phyloP scores from a whole-genome alignment of 2,797 vertebrate genomes.

The Limnodromus scolopaceus region DNA sequence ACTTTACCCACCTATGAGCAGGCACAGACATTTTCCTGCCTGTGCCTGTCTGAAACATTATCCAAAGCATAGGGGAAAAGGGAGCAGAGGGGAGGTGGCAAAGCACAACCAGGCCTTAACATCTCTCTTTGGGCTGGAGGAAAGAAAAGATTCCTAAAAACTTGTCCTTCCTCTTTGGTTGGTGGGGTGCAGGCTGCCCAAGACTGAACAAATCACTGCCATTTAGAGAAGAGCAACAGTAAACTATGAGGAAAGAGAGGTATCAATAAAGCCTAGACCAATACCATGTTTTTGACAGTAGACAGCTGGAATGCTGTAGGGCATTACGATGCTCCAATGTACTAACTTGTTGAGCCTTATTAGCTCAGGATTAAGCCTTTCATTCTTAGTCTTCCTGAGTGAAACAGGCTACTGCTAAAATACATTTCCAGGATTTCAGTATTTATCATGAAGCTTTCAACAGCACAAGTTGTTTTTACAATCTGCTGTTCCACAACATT shows the following conservation, averaged over 20 bases:
- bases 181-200: not conserved
- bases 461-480: not conserved
- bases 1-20: not conserved
- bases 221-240: not conserved
- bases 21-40: not conserved
- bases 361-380: not conserved
- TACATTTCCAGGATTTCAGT: not conserved
- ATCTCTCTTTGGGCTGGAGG: not conserved
- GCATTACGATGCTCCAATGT: not conserved
- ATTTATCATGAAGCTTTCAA: not conserved
- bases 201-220: not conserved
- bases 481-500: not conserved
- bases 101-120: not conserved
- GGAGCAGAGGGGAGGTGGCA: not conserved
- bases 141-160: not conserved
- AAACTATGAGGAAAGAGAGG: not conserved
- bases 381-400: not conserved
- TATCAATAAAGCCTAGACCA: not conserved
- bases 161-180: not conserved
- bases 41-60: not conserved
- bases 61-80: accelerated
- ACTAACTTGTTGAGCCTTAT: not conserved
- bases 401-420: not conserved
- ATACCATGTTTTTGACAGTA: not conserved
- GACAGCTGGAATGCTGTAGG: not conserved